These are phyloP conservation scores for Buteo buteo DNA, from an alignment of 2,113 vertebrate genomes.

Conservation along the genomic window DNA sequence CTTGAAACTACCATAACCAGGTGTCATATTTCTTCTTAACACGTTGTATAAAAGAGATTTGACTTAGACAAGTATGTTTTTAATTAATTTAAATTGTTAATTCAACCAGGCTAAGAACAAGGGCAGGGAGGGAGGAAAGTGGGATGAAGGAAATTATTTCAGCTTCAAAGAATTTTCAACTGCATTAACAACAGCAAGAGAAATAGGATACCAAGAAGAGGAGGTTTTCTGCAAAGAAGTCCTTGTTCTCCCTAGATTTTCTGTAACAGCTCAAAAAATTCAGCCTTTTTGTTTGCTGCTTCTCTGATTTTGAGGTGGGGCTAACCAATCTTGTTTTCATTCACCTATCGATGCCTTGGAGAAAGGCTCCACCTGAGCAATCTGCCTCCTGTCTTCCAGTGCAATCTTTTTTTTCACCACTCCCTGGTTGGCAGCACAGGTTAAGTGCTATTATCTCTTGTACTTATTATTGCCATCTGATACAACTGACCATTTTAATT, in stretches of 20 bases:
- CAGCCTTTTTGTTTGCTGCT: neutral
- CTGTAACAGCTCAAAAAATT: neutral
- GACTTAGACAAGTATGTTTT: neutral
- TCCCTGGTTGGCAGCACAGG: neutral
- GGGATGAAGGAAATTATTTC: conserved; percentile 15
- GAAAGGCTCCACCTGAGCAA: neutral
- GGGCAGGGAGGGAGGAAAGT: neutral
- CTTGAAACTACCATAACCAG: neutral
- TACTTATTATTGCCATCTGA: neutral
- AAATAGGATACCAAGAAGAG: neutral
- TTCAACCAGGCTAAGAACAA: neutral
- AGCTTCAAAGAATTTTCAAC: neutral
- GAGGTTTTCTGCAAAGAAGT: neutral
- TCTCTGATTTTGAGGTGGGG: neutral
- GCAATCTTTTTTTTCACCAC: neutral
- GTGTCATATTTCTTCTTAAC: neutral
- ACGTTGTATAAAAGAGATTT: neutral
- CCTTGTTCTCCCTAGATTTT: neutral
- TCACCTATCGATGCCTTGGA: neutral
- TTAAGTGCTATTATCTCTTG: neutral
- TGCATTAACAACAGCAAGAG: neutral
- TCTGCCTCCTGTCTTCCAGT: neutral
- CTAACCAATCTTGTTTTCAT: neutral
- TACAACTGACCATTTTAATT: neutral
- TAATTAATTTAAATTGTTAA: conserved; percentile 28